Evolutionary conservation across 1,140 invertebrate species (phyloP).

Genomic region (Ceratina calcarata): DNA sequence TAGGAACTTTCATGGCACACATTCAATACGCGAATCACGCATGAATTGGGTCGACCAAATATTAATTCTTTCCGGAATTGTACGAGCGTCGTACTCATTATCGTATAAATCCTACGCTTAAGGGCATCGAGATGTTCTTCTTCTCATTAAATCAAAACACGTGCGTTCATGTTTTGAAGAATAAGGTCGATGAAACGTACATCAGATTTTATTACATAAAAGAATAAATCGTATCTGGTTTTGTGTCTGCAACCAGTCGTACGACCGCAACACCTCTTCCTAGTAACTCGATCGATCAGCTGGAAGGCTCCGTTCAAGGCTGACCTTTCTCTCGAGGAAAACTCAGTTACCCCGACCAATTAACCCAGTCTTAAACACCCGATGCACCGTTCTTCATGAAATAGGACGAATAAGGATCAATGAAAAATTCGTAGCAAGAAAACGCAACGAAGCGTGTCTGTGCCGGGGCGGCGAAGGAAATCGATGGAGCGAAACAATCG

Average conservation of each 20-base stretch:
- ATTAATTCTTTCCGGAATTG: neutral
- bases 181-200: neutral
- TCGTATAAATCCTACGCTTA: neutral
- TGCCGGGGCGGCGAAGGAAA: neutral
- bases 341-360: conserved; percentile 32
- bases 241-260: conserved; percentile 24
- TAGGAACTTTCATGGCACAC: conserved; percentile 48
- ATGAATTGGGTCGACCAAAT: conserved; percentile 19
- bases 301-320: neutral
- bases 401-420: neutral
- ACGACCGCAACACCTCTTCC: conserved; percentile 36
- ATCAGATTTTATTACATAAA: neutral
- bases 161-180: neutral
- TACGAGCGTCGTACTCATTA: neutral
- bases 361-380: conserved; percentile 24
- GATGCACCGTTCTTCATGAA: too few species aligned
- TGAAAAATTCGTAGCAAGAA: conserved; percentile 5
- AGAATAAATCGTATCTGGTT: conserved; percentile 26
- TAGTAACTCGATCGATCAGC: conserved; percentile 39
- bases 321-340: conserved; percentile 14
- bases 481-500: conserved; percentile 43
- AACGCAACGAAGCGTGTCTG: neutral
- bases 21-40: neutral
- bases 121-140: neutral
- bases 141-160: neutral